phyloP scores from a whole-genome alignment of 2,888 invertebrate species.

The Chironomus tentans region DNA sequence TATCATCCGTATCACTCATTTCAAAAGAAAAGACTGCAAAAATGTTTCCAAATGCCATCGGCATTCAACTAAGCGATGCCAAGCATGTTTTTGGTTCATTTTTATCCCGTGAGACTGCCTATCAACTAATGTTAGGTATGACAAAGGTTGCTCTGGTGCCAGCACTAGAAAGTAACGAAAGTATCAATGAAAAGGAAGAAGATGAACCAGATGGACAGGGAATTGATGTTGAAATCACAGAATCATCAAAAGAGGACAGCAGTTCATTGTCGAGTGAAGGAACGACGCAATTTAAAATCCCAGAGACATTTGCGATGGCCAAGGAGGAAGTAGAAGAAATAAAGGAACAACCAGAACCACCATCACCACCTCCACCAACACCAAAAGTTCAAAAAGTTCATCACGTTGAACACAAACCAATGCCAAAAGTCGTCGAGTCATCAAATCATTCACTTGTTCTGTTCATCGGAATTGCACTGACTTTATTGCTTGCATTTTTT shows the following conservation, averaged over 20 bases:
- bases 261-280: slow-evolving; percentile 47
- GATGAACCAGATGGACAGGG: slow-evolving; percentile 38
- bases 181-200: slow-evolving; percentile 32
- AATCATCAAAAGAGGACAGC: slow-evolving; percentile 45
- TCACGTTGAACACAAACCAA: no score
- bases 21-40: slow-evolving; percentile 89
- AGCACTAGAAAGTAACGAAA: neutral
- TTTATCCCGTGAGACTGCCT: slow-evolving; percentile 79
- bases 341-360: neutral
- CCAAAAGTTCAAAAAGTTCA: neutral
- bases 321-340: neutral
- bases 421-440: no score
- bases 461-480: neutral
- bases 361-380: neutral
- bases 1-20: slow-evolving; percentile 73
- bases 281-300: slow-evolving; percentile 34
- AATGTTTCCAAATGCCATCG: slow-evolving; percentile 91
- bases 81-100: slow-evolving; percentile 71
- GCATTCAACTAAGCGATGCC: slow-evolving; percentile 46
- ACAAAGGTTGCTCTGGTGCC: slow-evolving; percentile 37
- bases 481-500: slow-evolving; percentile 15
- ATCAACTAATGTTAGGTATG: slow-evolving; percentile 67
- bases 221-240: slow-evolving; percentile 36
- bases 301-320: neutral
- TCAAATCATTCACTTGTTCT: neutral